These are phyloP conservation scores for Catostylus mosaicus DNA, from an alignment of 30 jellyfish, hydroid and myxozoan species.

Conservation along the genomic window DNA sequence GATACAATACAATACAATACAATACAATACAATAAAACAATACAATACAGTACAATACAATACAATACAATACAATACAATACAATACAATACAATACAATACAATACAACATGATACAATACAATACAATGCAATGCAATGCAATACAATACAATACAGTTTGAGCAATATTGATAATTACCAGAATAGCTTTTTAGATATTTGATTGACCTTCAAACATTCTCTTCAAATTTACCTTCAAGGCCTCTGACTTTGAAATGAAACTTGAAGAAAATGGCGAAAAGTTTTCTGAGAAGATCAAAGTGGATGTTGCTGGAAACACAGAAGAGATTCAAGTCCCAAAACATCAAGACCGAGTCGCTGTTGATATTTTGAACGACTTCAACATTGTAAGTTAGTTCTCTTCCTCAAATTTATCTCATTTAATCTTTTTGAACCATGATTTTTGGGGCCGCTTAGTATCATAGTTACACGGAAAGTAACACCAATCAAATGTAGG, in stretches of 20 bases:
- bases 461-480: not conserved
- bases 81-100: too few species aligned
- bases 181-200: too few species aligned
- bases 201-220: too few species aligned
- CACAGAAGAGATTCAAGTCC: conserved; percentile 50
- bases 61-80: too few species aligned
- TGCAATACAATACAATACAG: too few species aligned
- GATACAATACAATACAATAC: too few species aligned
- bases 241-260: conserved; percentile 34
- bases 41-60: too few species aligned
- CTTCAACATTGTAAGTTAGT: conserved; percentile 46
- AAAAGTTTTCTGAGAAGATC: conserved; percentile 25
- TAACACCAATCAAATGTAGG: not conserved
- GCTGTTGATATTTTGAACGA: conserved; percentile 59
- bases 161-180: too few species aligned
- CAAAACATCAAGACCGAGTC: conserved; percentile 45
- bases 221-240: not conserved
- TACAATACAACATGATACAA: too few species aligned
- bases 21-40: too few species aligned
- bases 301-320: conserved; percentile 43
- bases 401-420: too few species aligned
- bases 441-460: not conserved
- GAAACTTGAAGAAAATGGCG: conserved; percentile 48
- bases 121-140: too few species aligned
- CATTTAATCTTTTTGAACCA: not conserved